phyloP scores from a whole-genome alignment of 1,140 invertebrate genomes.

The Macrotrachela quadricornifera region DNA sequence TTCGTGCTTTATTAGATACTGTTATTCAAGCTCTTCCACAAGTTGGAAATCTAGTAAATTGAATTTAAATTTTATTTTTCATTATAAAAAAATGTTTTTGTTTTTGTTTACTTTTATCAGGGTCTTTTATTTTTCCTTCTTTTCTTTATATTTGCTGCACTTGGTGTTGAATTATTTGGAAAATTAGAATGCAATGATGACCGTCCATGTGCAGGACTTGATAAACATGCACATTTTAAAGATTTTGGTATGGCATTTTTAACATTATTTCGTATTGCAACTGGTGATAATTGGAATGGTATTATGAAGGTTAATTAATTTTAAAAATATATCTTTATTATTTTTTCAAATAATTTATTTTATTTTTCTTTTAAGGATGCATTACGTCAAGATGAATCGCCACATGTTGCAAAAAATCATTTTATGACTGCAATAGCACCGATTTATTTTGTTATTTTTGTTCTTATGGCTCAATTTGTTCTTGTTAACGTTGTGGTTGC shows the following conservation, averaged over 20 bases:
- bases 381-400: too few relatives aligned
- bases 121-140: constrained; percentile 91
- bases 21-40: constrained; percentile 98
- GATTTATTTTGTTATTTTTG: constrained; percentile 97
- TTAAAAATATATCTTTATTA: not conserved
- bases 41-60: constrained; percentile 62
- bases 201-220: constrained; percentile 85
- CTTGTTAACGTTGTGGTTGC: constrained; percentile 99
- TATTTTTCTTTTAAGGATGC: not conserved
- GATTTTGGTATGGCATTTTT: constrained; percentile 99
- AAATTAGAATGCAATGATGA: constrained; percentile 49
- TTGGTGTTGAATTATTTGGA: constrained; percentile 95
- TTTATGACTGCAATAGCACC: constrained; percentile 45
- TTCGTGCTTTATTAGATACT: constrained; percentile 82
- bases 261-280: constrained; percentile 90
- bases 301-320: constrained; percentile 65
- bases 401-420: too few relatives aligned
- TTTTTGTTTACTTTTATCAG: too few relatives aligned
- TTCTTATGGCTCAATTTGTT: constrained; percentile 98
- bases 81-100: too few relatives aligned
- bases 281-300: constrained; percentile 99
- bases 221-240: constrained; percentile 93
- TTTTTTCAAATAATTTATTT: too few relatives aligned
- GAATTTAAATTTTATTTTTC: too few relatives aligned
- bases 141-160: constrained; percentile 96